Base-by-base conservation (phyloP, 2,113 vertebrate species). In the Amblyopsis rosae region DNA sequence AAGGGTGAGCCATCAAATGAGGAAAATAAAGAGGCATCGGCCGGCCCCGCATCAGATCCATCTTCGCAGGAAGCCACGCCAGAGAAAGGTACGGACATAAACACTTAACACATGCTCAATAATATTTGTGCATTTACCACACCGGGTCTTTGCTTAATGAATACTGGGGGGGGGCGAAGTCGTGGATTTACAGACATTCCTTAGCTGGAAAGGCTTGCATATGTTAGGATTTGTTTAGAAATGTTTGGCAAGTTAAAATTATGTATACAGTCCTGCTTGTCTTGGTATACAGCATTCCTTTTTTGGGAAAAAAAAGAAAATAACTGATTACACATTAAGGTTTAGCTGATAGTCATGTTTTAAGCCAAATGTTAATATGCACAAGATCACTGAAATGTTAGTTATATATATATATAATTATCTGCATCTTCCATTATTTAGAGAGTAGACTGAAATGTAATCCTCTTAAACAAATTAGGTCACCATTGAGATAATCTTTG, bases 21-120 rank as follows among this genome's bases (percentile, higher is more conserved):
- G 71, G 92, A 92, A 82, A 92, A 70, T 82, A 96, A 95, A 90
- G 97, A 98, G 6, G 91, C 84, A 48, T 19, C 89, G 8, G 89
- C 89, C 17, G 80, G 93, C 50, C 95, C 94, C 3, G 92, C 82
- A 5, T 94, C 96, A 2, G 96, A 98, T 82, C 91, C 94, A 0
- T 94, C 95, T 1, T 94, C 95, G 75, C 95, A 96, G 87, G 98
- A 99, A 88, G 70, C 92, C 67, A 95, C 95, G 0, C 95, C 96
- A 26, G 97, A 98, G 77, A 99, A 98, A 89, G 95, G 96, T 98
- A 90, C 72, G 32, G 16, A 7, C 35, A 41, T 8, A 41, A 41
- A 41, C 35, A 41, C 35, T 26, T 41, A 41, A 41, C 35, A 41
- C 35, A 41, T 41, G 35, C 35, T 8, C 1, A 5, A 41, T 8